Evolutionary conservation across 1,140 invertebrate species (phyloP), one percentile per base, ranked within the genome.

Genomic region (Brachionus plicatilis): DNA sequence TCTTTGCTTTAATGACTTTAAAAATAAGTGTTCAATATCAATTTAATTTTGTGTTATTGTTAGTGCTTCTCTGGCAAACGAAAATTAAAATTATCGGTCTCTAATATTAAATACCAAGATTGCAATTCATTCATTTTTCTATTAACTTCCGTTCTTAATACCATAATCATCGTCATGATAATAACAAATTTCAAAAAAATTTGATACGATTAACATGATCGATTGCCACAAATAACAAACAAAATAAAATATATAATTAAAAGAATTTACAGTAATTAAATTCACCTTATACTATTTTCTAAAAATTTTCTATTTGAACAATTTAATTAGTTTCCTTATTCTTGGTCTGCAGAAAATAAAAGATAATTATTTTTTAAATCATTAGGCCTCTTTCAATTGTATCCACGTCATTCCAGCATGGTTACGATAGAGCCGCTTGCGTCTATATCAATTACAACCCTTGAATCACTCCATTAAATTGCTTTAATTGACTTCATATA

Each of bases 191-290:
- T 41, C 33, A 72, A 72, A 43, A 72, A 43, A 72, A 76, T 76
- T 50, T 76, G 72, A 76, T 76, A 76, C 72, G 43, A 76, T 76
- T 76, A 76, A 76, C 72, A 76, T 76, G 43, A 76, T 76, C 72
- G 68, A 72, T 72, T 72, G 68, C 68, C 29, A 72, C 53, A 60
- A 60, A 60, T 60, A 76, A 24, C 24, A 76, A 76, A 50, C 43
- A 76, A 76, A 27, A 53, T 24, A 27, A 76, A 50, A 27, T 50
- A 50, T 76, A 76, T 76, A 76, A 76, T 50, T 50, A 76, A 27
- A 76, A 27, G 43, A 50, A 27, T 76, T 37, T 27, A 43, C 41
- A 50, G 45, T 76, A 76, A 76, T 76, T 76, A 76, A 76, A 76
- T 76, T 76, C 72, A 76, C 72, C 72, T 76, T 76, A 76, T 20